phyloP scores from a whole-genome alignment of 2,797 vertebrate species.

The Falco peregrinus region DNA sequence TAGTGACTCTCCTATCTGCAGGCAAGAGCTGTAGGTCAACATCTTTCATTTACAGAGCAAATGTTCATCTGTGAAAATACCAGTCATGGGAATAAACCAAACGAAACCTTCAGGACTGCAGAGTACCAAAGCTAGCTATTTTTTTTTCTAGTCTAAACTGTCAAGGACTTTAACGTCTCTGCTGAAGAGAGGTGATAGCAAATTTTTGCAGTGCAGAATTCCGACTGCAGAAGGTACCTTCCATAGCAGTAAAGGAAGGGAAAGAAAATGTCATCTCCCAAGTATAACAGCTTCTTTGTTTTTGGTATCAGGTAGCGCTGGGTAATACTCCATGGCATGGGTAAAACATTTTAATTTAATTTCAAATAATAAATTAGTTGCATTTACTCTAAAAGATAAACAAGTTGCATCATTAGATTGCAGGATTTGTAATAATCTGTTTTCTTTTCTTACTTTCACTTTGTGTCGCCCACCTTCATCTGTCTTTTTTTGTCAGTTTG shows the following conservation, averaged over 20 bases:
- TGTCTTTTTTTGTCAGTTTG: neutral
- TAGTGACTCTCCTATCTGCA: neutral
- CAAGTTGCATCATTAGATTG: neutral
- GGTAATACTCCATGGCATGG: neutral
- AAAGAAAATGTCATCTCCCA: neutral
- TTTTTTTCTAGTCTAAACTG: neutral
- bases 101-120: neutral
- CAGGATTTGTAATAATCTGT: neutral
- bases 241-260: neutral
- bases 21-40: neutral
- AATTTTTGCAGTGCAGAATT: neutral
- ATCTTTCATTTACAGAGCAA: neutral
- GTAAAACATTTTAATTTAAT: neutral
- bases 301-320: neutral
- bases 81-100: neutral
- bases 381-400: neutral
- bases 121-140: neutral
- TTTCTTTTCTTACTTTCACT: neutral
- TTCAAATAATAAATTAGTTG: neutral
- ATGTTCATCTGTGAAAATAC: neutral
- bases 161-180: neutral
- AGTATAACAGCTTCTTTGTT: neutral
- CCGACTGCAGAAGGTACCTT: neutral
- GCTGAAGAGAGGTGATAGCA: neutral
- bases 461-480: neutral